Percentiles rank a stretch among this genome's conserved stretches.
phyloP scores from a whole-genome alignment of 2,113 vertebrate genomes.

The Perca fluviatilis region DNA sequence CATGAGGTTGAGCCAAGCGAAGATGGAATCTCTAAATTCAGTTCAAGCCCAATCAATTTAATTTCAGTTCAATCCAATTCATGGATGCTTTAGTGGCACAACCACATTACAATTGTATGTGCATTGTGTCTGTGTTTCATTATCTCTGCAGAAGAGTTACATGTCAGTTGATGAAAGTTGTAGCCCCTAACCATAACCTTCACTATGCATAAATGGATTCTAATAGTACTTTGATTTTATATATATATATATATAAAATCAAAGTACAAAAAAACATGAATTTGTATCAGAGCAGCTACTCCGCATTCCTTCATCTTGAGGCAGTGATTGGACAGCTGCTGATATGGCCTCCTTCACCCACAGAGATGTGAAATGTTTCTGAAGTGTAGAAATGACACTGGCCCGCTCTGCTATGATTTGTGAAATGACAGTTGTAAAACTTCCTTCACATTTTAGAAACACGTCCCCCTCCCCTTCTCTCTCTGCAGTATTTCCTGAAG shows the following conservation, averaged over 20 bases:
- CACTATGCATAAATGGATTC: not conserved
- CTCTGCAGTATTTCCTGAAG: constrained; percentile 48
- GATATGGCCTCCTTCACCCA: constrained; percentile 3
- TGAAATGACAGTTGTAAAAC: constrained; percentile 1
- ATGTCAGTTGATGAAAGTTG: not conserved
- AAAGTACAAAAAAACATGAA: not conserved
- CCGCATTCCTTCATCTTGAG: not conserved
- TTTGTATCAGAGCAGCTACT: not conserved
- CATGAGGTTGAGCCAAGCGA: not conserved
- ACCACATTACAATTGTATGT: not conserved
- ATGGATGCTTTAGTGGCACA: not conserved
- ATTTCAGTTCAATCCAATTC: not conserved
- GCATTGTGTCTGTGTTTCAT: not conserved
- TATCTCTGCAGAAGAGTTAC: not conserved
- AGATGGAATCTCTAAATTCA: not conserved
- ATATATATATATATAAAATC: not conserved
- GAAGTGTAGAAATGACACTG: constrained; percentile 1
- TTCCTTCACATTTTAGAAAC: not conserved
- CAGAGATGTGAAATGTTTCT: not conserved
- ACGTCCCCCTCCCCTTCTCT: not conserved
- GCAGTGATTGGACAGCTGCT: not conserved
- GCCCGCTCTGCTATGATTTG: not conserved
- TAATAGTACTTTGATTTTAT: no score
- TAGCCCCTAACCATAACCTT: not conserved
- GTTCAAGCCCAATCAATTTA: not conserved